Percentiles rank a stretch among this genome's conserved stretches.
Evolutionary conservation across 2,113 vertebrate genomes (phyloP).

Genomic region (Oostethus manadensis): DNA sequence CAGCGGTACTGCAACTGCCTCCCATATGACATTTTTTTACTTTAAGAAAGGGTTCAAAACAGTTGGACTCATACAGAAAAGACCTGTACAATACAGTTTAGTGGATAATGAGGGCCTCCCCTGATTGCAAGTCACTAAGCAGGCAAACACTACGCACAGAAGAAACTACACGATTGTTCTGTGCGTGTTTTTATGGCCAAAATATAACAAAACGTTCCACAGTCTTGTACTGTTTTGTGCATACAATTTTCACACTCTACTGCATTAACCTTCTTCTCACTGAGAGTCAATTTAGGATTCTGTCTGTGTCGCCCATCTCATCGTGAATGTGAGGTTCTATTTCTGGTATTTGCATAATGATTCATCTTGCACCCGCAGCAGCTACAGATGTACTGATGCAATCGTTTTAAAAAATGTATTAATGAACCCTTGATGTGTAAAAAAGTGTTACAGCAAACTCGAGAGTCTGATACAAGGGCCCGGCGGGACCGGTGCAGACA

Average conservation of each 20-base stretch:
- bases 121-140: neutral
- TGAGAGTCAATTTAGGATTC: neutral
- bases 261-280: neutral
- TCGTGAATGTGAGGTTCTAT: conserved; percentile 2
- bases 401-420: conserved; percentile 12
- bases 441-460: conserved; percentile 22
- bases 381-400: conserved; percentile 1
- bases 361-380: conserved; percentile 1
- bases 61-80: no score
- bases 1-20: no score
- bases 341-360: neutral
- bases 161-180: neutral
- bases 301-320: neutral
- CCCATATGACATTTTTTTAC: no score
- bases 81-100: no score
- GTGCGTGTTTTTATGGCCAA: no score
- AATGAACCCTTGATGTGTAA: conserved; percentile 31
- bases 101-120: no score
- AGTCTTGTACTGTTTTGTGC: neutral
- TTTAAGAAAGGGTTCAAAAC: no score
- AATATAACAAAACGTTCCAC: no score
- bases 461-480: conserved; percentile 39
- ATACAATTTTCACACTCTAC: neutral
- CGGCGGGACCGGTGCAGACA: conserved; percentile 15
- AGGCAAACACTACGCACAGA: conserved; percentile 17